Evolutionary conservation across 1,140 invertebrate genomes (phyloP).

Genomic region (Drosophila arawakana): DNA sequence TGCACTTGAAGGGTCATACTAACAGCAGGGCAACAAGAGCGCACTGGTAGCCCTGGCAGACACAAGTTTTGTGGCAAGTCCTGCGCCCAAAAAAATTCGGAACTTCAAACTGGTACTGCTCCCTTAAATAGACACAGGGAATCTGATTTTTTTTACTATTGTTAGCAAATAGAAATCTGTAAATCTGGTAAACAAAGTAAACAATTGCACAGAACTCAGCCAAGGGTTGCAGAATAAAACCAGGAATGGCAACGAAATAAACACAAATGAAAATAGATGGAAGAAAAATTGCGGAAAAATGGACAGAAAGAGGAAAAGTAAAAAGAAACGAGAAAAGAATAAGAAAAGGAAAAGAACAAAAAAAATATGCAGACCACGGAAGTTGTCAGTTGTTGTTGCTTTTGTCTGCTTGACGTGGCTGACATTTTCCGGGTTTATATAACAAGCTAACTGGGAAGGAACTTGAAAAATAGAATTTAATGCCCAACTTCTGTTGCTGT

Average conservation of each 20-base stretch:
- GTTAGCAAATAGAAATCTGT: constrained; percentile 43
- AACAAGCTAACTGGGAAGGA: not conserved
- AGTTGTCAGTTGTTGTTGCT: constrained; percentile 47
- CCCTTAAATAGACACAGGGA: constrained; percentile 27
- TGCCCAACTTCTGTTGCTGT: constrained; percentile 19
- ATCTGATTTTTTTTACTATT: constrained; percentile 20
- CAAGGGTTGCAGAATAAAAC: constrained; percentile 22
- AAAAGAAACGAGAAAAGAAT: constrained; percentile 1
- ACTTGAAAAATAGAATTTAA: constrained; percentile 32
- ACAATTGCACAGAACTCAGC: constrained; percentile 33
- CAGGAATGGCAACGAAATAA: not conserved
- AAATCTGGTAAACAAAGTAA: constrained; percentile 56
- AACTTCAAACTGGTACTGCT: constrained; percentile 9
- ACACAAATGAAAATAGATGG: not conserved
- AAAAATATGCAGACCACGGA: constrained; percentile 25
- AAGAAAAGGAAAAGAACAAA: constrained; percentile 5
- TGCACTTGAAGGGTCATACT: constrained; percentile 38
- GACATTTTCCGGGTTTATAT: constrained; percentile 4
- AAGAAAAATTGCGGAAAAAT: constrained; percentile 4
- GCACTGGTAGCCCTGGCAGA: constrained; percentile 7
- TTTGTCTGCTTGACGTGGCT: constrained; percentile 25
- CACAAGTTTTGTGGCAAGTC: constrained; percentile 27
- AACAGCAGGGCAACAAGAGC: not conserved
- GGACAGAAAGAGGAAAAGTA: constrained; percentile 12
- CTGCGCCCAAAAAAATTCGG: not conserved